Base-by-base conservation (phyloP, 2,888 invertebrate genomes). In the Leptogaster cylindrica region DNA sequence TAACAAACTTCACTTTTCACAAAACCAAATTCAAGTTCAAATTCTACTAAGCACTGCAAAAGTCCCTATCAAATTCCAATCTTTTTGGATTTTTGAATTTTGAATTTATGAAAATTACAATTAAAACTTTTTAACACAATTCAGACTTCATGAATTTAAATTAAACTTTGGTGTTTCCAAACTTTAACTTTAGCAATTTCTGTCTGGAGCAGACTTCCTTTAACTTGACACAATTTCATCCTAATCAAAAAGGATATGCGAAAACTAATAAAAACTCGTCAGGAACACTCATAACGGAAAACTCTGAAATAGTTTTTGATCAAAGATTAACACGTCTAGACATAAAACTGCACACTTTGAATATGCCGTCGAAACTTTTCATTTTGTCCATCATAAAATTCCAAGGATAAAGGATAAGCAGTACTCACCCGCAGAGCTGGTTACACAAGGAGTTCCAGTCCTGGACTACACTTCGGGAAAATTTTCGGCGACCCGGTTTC, bases 341-440 rank as follows among this genome's bases (percentile, higher is more conserved):
- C 58, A 23, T 28, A 14, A 25, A 25, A 14, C 52, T 52, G 12
- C 33, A 33, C 52, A 52, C 52, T 52, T 31, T 52, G 16, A 23
- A 52, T 33, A 28, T 52, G 5, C 20, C 8, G 52, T 28, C 20
- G 52, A 28, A 52, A 28, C 31, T 52, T 52, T 5, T 16, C 14
- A 44, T 7, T 20, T 33, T 31, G 18, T 31, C 52, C 50, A 50
- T 10, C 23, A 52, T 25, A 33, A 27, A 16, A 10, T 16, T 46
- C 20, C 46, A 16, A 20, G 5, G 20, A n/a, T 41, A 12, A 23
- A 39, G 10, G 5, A 68, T 48, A 51, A 31, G 36, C n/a, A 70
- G 66, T 71, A 80, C 81, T 81, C 78, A 81, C 81, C 81, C 79
- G 78, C 80, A 81, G 79, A 81, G 81, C 77, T 81, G 78, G 78